These are phyloP conservation scores for Bunonema sp. DNA, from an alignment of 2,888 invertebrate species.

Conservation along the genomic window DNA sequence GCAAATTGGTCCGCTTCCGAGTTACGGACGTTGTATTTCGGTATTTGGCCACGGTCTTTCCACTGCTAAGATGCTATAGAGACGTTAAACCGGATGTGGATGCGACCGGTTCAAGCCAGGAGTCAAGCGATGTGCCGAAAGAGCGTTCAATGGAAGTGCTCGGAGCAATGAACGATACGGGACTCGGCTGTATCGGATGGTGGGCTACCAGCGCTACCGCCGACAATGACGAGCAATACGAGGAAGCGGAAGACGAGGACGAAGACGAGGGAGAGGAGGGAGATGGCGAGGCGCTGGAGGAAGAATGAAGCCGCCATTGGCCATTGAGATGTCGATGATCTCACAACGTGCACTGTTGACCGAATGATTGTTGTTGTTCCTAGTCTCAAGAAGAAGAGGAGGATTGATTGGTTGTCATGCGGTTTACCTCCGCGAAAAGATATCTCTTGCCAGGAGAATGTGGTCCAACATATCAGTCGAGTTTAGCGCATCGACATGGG, in stretches of 20 bases:
- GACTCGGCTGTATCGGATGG: constrained; percentile 32
- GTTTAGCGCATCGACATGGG: too few species aligned
- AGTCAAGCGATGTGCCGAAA: constrained; percentile 1
- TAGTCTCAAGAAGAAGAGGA: too few species aligned
- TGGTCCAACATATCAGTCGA: too few species aligned
- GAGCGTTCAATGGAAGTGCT: constrained; percentile 5
- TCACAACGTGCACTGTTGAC: too few species aligned
- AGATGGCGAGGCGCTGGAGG: constrained; percentile 4
- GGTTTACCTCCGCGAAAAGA: too few species aligned
- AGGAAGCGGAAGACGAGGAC: constrained; percentile 16
- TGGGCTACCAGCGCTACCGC: constrained; percentile 19
- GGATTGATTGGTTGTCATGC: too few species aligned
- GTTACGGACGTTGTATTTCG: background rate
- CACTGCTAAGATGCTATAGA: constrained; percentile 5
- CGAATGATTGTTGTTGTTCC: too few species aligned
- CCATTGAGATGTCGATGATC: too few species aligned
- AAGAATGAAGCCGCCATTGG: background rate
- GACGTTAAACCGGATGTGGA: constrained; percentile 15
- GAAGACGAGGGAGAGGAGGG: constrained; percentile 13
- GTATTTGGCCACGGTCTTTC: background rate
- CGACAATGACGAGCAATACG: too few species aligned
- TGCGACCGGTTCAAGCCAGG: too few species aligned
- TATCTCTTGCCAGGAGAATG: too few species aligned
- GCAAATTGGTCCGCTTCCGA: constrained; percentile 20
- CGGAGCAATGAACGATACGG: constrained; percentile 29